These are phyloP conservation scores for Dasyprocta punctata DNA, from an alignment of 2,113 vertebrate species.

Conservation along the genomic window DNA sequence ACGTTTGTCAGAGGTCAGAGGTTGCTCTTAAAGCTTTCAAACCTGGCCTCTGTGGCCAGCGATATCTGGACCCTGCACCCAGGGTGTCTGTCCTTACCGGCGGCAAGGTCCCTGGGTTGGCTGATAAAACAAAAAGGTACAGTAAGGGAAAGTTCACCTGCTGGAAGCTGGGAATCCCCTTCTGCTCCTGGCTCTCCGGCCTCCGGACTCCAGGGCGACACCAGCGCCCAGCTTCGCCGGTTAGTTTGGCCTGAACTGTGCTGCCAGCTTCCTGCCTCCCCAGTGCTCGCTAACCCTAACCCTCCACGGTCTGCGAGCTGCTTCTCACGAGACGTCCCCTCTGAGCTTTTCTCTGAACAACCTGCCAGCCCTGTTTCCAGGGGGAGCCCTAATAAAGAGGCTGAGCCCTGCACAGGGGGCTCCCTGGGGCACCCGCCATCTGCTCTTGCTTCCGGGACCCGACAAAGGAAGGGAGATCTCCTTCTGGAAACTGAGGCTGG, in stretches of 20 bases:
- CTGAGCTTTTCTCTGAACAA: fast-evolving
- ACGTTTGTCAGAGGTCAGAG: background rate
- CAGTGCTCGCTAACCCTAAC: too few species aligned
- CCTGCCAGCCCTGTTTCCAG: background rate
- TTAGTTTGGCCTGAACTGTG: too few species aligned
- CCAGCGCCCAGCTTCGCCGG: background rate
- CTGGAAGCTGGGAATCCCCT: background rate
- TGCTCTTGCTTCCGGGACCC: background rate
- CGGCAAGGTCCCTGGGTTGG: background rate
- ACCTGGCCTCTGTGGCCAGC: background rate
- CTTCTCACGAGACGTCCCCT: background rate
- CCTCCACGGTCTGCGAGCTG: too few species aligned
- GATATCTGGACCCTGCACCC: background rate
- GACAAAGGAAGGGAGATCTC: background rate
- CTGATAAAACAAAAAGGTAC: background rate
- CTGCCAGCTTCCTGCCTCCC: background rate
- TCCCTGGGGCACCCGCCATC: background rate
- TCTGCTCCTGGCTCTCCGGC: background rate
- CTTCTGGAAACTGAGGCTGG: background rate
- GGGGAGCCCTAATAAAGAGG: background rate
- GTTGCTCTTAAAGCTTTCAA: background rate
- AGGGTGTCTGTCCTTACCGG: background rate
- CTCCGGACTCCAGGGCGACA: background rate
- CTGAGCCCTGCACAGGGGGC: fast-evolving
- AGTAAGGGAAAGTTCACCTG: background rate